phyloP scores from a whole-genome alignment of 2,888 invertebrate genomes.

The Allophyes oxyacanthae region DNA sequence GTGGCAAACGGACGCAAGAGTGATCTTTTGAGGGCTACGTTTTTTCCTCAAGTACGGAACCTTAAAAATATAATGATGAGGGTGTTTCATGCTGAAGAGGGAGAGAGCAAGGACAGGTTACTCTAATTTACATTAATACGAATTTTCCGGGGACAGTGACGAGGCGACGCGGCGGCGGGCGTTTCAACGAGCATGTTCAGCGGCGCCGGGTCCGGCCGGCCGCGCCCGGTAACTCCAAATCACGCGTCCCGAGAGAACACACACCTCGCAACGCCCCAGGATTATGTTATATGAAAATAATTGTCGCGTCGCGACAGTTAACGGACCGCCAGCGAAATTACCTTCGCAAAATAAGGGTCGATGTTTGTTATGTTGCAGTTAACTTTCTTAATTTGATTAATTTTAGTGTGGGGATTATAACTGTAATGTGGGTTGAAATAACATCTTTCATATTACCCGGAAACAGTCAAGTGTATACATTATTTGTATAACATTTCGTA shows the following conservation, averaged over 20 bases:
- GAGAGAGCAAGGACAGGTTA: constrained; percentile 71
- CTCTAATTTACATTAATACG: constrained; percentile 80
- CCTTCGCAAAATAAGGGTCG: constrained; percentile 76
- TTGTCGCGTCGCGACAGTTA: constrained; percentile 77
- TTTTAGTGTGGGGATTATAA: constrained; percentile 66
- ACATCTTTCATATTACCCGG: constrained; percentile 55
- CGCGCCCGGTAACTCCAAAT: constrained; percentile 67
- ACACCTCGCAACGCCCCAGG: constrained; percentile 78
- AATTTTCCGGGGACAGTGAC: constrained; percentile 72
- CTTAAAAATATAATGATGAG: constrained; percentile 45
- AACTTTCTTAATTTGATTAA: constrained; percentile 81
- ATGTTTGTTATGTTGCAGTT: constrained; percentile 72
- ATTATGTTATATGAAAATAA: constrained; percentile 86
- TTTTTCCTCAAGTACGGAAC: constrained; percentile 13
- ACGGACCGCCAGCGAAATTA: constrained; percentile 74
- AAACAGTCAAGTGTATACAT: constrained; percentile 39
- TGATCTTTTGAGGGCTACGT: too few relatives aligned
- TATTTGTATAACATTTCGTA: constrained; percentile 36
- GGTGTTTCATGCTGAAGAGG: constrained; percentile 60
- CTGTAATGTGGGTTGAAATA: constrained; percentile 45
- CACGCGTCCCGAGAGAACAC: constrained; percentile 77
- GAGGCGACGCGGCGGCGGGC: constrained; percentile 59
- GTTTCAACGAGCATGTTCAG: constrained; percentile 49
- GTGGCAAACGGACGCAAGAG: too few relatives aligned
- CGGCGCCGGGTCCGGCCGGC: constrained; percentile 42